Evolutionary conservation across 2,888 invertebrate species (phyloP), one percentile per base, ranked within the genome.

Genomic region (Aphrophora alni): DNA sequence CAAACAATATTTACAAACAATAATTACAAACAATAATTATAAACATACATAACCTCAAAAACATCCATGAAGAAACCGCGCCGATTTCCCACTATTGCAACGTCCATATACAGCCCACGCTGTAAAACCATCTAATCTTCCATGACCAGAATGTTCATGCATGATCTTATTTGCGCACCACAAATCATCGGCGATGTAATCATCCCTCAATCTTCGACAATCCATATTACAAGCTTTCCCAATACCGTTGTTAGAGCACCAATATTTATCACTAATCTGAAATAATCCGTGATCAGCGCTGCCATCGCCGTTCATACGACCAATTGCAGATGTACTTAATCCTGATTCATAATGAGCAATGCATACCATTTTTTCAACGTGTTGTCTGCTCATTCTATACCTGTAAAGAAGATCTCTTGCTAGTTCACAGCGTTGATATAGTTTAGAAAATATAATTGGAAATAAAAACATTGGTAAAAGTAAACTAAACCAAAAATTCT

Each of bases 261-360:
- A 75, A 26, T 51, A 75, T 27, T 28, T 33, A 38, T 75, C 75
- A 26, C 59, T 75, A 84, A 95, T 94, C 88, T 95, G 94, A 86
- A 94, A 92, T 68, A 94, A 87, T 12, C 94, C 94, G 87, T 94
- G 93, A 88, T 94, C 93, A 1, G 91, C 91, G 83, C 92, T 93
- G 86, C 90, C 82, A 8, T 87, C 87, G n/a, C 92, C 92, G 75
- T 90, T 87, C 0, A 59, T 5, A 28, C 38, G 75, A 12, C 75
- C 75, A n/a, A 75, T 28, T 5, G 93, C 93, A 10, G 92, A 89
- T 5, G 94, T 93, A 86, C 94, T 91, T 87, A 91, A 92, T 24
- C 91, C 90, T 0, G 93, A 93, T 87, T 94, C 94, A 88, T 93
- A 92, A 85, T 91, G 89, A 17, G 93, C 93, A 85, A 94, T 93